Base-by-base conservation (phyloP, 2,113 vertebrate genomes). In the Theristicus caerulescens region DNA sequence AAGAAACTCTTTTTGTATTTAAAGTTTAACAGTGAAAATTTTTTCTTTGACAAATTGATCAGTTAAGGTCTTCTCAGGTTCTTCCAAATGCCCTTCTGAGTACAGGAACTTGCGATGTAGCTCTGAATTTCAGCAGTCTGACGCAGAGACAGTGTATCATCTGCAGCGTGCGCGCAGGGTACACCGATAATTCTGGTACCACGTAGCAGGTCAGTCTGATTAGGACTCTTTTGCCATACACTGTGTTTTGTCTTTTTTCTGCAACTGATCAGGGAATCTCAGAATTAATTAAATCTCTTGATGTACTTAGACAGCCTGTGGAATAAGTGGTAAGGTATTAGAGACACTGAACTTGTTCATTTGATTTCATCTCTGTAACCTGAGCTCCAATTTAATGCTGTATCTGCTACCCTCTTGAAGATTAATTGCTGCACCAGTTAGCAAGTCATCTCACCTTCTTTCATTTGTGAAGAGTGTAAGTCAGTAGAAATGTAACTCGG, bases 231-330 rank as follows among this genome's bases (percentile, higher is more conserved):
- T 95, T 88, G 85, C 86, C 71, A 87, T 96, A 97, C 62, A n/a
- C 51, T 92, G 64, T 92, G 86, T 97, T 97, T 89, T 94, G 70
- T 90, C 91, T 86, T 94, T 94, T 91, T 90, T 86, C 76, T 90
- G 93, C 91, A 95, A 57, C 90, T 95, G 94, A 94, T 96, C 83
- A 94, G 90, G 81, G 67, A 72, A 94, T 93, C 95, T 97, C 93
- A 95, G 95, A 97, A 98, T 97, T 98, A 98, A 98, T 98, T 98
- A 98, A 97, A 97, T 96, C 77, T 97, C 94, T 82, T 94, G 94
- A 97, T 92, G 71, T 95, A 95, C 88, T 91, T 89, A 82, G 97
- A 97, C 93, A 97, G 94, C 82, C 97, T 84, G 85, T 95, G 69
- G 82, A 97, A 83, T 97, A 97, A 98, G 66, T 93, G 95, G 96